These are phyloP conservation scores for Mormyrus hasselquistii DNA, from an alignment of 2,797 vertebrate genomes.

Conservation along the genomic window DNA sequence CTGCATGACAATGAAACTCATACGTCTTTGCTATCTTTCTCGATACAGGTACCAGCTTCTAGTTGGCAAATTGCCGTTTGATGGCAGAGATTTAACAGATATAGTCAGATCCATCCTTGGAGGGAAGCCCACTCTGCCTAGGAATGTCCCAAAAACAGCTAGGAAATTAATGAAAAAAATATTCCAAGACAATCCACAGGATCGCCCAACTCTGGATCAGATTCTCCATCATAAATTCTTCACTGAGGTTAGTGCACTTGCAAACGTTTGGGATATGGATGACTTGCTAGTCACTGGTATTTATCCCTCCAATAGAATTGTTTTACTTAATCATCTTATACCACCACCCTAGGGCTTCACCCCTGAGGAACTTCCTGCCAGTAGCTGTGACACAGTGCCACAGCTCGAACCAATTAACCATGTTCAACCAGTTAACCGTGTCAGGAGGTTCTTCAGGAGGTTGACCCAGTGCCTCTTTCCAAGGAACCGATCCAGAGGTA, in stretches of 20 bases:
- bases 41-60: constrained; percentile 84
- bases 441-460: not conserved
- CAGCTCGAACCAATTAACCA: not conserved
- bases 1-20: too few species aligned
- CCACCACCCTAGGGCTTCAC: constrained; percentile 72
- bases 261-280: not conserved
- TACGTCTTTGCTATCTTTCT: not conserved
- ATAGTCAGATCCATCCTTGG: too few species aligned
- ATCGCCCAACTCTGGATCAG: too few species aligned
- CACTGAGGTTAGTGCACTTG: too few species aligned
- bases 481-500: not conserved
- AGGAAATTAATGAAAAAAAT: too few species aligned
- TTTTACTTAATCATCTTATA: not conserved
- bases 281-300: not conserved
- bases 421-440: not conserved
- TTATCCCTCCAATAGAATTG: not conserved
- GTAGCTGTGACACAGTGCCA: not conserved
- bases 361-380: constrained; percentile 77
- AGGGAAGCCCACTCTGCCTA: too few species aligned
- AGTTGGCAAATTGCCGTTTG: constrained; percentile 90
- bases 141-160: too few species aligned
- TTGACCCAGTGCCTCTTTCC: not conserved
- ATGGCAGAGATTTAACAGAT: constrained; percentile 75
- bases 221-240: too few species aligned
- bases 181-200: too few species aligned